Evolutionary conservation across 2,113 vertebrate genomes (phyloP).

Genomic region (Lonchura striata): DNA sequence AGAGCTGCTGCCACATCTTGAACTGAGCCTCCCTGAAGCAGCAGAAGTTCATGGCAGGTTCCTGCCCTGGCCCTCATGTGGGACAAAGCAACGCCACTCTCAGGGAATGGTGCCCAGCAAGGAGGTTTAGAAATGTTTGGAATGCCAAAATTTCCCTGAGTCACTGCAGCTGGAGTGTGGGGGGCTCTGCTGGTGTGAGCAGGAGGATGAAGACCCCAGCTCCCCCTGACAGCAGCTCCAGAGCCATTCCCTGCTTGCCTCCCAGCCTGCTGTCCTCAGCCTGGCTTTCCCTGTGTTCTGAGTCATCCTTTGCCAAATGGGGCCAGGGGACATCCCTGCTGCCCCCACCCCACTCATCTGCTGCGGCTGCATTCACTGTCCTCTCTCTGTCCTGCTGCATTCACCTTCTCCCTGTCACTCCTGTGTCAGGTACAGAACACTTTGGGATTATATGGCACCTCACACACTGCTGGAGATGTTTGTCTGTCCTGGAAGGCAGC

Average conservation of each 20-base stretch:
- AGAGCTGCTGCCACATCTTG: neutral
- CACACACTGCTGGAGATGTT: neutral
- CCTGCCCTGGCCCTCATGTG: neutral
- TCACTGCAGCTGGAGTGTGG: neutral
- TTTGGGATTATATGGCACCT: neutral
- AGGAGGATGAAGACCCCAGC: neutral
- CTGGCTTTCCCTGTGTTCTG: rapidly evolving
- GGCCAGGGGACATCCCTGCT: neutral
- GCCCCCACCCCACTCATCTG: too few species aligned
- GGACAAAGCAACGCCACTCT: rapidly evolving
- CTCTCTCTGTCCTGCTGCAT: neutral
- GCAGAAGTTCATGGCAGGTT: neutral
- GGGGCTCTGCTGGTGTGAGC: neutral
- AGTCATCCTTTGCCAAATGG: neutral
- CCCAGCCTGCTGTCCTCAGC: neutral
- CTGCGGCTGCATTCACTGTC: too few species aligned
- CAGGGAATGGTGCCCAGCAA: rapidly evolving
- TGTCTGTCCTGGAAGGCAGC: neutral
- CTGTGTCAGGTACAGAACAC: neutral
- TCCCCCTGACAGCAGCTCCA: neutral
- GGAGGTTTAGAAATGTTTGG: neutral
- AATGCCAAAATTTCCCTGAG: too few species aligned
- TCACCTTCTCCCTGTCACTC: neutral
- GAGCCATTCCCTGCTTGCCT: neutral
- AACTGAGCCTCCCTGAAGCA: too few species aligned